These are phyloP conservation scores for Peromyscus californicus DNA, from an alignment of 2,113 vertebrate species.

Conservation along the genomic window DNA sequence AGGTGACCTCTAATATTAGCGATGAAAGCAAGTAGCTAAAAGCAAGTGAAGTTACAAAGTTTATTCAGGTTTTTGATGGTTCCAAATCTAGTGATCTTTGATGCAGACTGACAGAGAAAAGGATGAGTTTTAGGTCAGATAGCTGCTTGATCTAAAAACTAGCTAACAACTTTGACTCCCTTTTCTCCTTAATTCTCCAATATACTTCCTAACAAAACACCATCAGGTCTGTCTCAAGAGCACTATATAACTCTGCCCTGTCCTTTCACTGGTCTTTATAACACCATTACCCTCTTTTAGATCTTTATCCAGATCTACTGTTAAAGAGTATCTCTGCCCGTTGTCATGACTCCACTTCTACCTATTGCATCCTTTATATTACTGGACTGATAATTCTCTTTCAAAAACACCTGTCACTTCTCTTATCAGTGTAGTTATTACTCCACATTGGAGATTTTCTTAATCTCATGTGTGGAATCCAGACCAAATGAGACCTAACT, in stretches of 20 bases:
- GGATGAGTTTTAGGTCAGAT: neutral
- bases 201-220: neutral
- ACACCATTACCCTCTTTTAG: neutral
- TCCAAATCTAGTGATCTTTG: neutral
- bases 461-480: neutral
- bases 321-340: neutral
- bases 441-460: neutral
- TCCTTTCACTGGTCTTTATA: neutral
- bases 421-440: neutral
- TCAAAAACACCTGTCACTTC: neutral
- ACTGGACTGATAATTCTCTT: neutral
- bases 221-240: neutral
- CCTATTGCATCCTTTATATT: neutral
- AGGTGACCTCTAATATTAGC: neutral
- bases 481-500: neutral
- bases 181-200: neutral
- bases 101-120: neutral
- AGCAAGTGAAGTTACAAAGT: conserved; percentile 1
- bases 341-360: neutral
- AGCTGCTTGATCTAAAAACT: conserved; percentile 1
- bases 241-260: neutral
- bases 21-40: neutral
- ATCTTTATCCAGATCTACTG: neutral
- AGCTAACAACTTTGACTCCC: neutral
- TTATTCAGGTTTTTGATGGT: neutral